Evolutionary conservation across 1,140 invertebrate species (phyloP).

Genomic region (Pseudobourletiella spinata): DNA sequence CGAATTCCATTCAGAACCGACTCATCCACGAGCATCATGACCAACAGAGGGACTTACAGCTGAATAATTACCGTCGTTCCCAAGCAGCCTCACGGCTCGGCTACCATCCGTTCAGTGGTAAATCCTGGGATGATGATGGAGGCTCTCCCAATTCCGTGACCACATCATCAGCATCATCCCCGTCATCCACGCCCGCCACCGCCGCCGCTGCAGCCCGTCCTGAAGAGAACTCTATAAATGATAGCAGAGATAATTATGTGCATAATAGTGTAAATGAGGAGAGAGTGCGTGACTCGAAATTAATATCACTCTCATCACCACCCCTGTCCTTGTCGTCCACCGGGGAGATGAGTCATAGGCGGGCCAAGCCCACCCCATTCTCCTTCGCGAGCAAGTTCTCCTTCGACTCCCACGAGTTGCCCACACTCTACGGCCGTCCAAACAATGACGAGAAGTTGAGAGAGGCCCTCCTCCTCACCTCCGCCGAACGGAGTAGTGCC

Average conservation of each 20-base stretch:
- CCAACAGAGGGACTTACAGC: conserved; percentile 1
- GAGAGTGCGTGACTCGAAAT: background rate
- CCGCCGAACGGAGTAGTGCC: background rate
- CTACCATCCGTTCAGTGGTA: background rate
- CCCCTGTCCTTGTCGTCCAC: too few relatives aligned
- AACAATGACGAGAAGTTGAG: background rate
- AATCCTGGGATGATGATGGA: background rate
- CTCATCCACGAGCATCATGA: conserved; percentile 1
- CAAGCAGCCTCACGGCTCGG: background rate
- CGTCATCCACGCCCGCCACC: background rate
- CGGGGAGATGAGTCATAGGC: too few relatives aligned
- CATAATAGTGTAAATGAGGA: conserved; percentile 8
- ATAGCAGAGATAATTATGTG: background rate
- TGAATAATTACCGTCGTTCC: conserved; percentile 6
- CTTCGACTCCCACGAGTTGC: background rate
- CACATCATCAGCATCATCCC: too few relatives aligned
- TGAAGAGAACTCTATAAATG: background rate
- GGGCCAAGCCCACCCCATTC: background rate
- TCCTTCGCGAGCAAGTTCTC: background rate
- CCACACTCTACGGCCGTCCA: background rate
- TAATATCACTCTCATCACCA: too few relatives aligned
- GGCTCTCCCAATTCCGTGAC: background rate
- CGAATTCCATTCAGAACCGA: background rate
- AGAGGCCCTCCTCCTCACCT: background rate
- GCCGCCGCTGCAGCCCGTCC: background rate